Percentiles rank a stretch among this genome's conserved stretches.
phyloP scores from a whole-genome alignment of 2,888 invertebrate genomes.

The Cephus sareptanus region DNA sequence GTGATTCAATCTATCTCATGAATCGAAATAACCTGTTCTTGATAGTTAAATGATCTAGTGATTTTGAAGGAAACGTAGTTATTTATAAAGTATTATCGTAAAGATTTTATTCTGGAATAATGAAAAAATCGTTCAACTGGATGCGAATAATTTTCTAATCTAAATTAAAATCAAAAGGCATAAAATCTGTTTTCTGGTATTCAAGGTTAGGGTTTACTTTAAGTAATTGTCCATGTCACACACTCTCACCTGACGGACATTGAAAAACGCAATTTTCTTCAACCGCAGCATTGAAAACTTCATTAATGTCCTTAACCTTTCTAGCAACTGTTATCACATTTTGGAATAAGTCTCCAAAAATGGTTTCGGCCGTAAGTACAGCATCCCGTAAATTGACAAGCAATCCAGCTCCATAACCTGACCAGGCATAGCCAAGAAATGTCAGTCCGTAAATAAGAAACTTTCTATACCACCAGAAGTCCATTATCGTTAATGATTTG shows the following conservation, averaged over 20 bases:
- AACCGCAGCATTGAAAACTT: constrained; percentile 86
- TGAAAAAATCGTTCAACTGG: not conserved
- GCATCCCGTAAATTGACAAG: constrained; percentile 81
- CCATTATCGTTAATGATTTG: constrained; percentile 69
- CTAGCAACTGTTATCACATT: constrained; percentile 80
- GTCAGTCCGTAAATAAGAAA: constrained; percentile 79
- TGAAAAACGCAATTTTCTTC: constrained; percentile 84
- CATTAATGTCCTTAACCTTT: constrained; percentile 81
- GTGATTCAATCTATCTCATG: not conserved
- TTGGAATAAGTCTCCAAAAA: constrained; percentile 81
- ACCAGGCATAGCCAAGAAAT: constrained; percentile 82
- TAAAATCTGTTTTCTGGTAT: not conserved
- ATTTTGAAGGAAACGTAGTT: not conserved
- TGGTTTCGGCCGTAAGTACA: constrained; percentile 81
- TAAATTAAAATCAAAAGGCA: not conserved
- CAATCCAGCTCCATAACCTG: constrained; percentile 82
- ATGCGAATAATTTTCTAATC: not conserved
- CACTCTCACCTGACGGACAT: constrained; percentile 77
- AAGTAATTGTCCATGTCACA: not conserved
- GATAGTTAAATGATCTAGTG: not conserved
- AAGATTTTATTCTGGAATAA: not conserved
- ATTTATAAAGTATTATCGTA: not conserved
- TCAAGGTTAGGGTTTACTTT: not conserved
- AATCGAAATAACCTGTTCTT: not conserved
- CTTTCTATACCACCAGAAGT: constrained; percentile 78